Base-by-base conservation (phyloP, 2,113 vertebrate genomes). In the Notothenia coriiceps region DNA sequence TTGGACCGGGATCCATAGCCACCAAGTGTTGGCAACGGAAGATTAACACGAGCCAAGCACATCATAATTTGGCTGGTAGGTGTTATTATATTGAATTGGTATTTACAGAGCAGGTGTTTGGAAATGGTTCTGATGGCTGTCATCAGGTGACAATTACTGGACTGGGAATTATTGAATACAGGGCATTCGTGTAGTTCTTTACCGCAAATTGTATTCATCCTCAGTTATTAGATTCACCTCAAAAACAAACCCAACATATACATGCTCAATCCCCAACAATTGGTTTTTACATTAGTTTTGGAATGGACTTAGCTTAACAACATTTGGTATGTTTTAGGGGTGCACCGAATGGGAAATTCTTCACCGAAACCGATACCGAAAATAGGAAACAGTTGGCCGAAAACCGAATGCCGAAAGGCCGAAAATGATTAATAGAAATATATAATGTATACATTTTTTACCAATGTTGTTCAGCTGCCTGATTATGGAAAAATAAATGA, bases 71-170 rank as follows among this genome's bases (percentile, higher is more conserved):
- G 82, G 72, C 79, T 70, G 44, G 10, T 57, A 5, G 22, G 63
- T 50, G 73, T 22, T 54, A 4, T 46, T 68, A 40, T 40, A 55
- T 14, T 29, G 40, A 52, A 77, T 77, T 60, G 20, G 56, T 55
- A 10, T 81, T 81, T 75, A 73, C 65, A 79, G 8, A 77, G 83
- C 77, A 80, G 46, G 61, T 74, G 88, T 65, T 83, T 0, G 1
- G n/a, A 60, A 70, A 59, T 6, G 47, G 43, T 49, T 66, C 20
- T 79, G 40, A 80, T 75, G 2, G 2, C 50, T 43, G 65, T 60
- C 52, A 80, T 70, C 35, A 71, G 69, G 69, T 74, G 18, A 84
- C 33, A 57, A 70, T 79, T 77, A 78, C 55, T 14, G 35, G 64
- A 54, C 40, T 12, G 50, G 54, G 69, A 66, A 22, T 18, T 14